These are phyloP conservation scores for Loripinus fragilis DNA, from an alignment of 2,888 invertebrate species.

Conservation along the genomic window DNA sequence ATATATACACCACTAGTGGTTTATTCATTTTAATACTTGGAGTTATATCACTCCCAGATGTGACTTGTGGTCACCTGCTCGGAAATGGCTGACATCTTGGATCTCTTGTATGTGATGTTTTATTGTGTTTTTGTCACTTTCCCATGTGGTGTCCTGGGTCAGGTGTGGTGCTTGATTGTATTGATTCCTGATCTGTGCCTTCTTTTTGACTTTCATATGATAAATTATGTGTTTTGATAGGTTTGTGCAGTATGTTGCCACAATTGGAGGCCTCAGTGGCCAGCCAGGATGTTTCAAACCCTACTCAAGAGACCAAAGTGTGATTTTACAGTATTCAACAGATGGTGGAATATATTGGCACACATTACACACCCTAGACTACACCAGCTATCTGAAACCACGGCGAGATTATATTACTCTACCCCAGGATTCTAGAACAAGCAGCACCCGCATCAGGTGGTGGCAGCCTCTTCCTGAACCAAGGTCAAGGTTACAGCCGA, in stretches of 20 bases:
- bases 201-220: no score
- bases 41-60: no score
- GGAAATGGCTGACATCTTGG: no score
- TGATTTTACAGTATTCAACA: slow-evolving; percentile 80
- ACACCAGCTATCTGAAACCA: slow-evolving; percentile 72
- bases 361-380: slow-evolving; percentile 80
- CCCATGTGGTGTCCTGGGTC: no score
- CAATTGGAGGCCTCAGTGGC: slow-evolving; percentile 76
- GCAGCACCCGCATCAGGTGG: slow-evolving; percentile 79
- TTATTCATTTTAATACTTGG: no score
- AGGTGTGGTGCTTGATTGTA: no score
- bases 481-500: slow-evolving; percentile 63
- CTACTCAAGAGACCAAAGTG: slow-evolving; percentile 75
- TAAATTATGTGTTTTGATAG: slow-evolving; percentile 62
- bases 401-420: slow-evolving; percentile 79
- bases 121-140: no score
- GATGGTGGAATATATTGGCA: slow-evolving; percentile 82
- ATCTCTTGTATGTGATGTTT: no score
- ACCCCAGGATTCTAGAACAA: slow-evolving; percentile 77
- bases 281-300: slow-evolving; percentile 73
- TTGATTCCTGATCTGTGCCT: no score
- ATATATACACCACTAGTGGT: no score
- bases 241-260: slow-evolving; percentile 81
- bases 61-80: no score
- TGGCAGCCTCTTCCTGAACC: slow-evolving; percentile 76